A percentile compares a stretch with the other conserved stretches of the same genome.
Evolutionary conservation across 2,888 invertebrate genomes (phyloP).

Genomic region (Drosophila phalerata): DNA sequence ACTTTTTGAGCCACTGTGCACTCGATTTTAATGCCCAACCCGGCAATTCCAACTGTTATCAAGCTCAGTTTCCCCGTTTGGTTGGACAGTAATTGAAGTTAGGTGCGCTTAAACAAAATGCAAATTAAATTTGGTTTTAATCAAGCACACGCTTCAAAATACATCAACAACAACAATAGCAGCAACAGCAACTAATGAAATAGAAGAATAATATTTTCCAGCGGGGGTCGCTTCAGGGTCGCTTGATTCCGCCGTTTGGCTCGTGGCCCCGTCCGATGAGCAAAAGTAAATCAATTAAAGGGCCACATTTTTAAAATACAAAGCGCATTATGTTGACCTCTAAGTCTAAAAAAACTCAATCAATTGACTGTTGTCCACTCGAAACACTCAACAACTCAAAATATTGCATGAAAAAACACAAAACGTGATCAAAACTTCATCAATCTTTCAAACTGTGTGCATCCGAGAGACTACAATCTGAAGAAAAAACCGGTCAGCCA

Average conservation of each 20-base stretch:
- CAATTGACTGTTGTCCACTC: slow-evolving; percentile 48
- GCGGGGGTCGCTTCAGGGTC: slow-evolving; percentile 63
- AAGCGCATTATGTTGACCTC: slow-evolving; percentile 59
- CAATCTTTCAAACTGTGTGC: slow-evolving; percentile 62
- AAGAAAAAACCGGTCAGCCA: slow-evolving; percentile 54
- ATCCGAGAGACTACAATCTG: slow-evolving; percentile 25
- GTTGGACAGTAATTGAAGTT: slow-evolving; percentile 68
- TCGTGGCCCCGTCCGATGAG: slow-evolving; percentile 32
- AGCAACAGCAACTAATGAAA: slow-evolving; percentile 15
- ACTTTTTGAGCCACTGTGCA: slow-evolving; percentile 23
- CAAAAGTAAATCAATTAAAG: slow-evolving; percentile 75
- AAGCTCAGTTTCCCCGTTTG: slow-evolving; percentile 35
- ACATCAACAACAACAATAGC: slow-evolving; percentile 11
- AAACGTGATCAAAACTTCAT: slow-evolving; percentile 73
- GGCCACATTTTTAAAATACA: slow-evolving; percentile 48
- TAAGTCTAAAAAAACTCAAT: slow-evolving; percentile 25
- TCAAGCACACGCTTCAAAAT: slow-evolving; percentile 58
- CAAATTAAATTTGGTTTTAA: slow-evolving; percentile 79
- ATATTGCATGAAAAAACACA: slow-evolving; percentile 44
- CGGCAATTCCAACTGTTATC: slow-evolving; percentile 30
- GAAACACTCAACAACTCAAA: slow-evolving; percentile 33
- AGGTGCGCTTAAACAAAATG: slow-evolving; percentile 55
- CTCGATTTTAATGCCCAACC: slow-evolving; percentile 13
- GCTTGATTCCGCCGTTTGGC: slow-evolving; percentile 18
- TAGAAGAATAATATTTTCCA: slow-evolving; percentile 35